A percentile compares a stretch with the other conserved stretches of the same genome.
Evolutionary conservation across 2,797 vertebrate species (phyloP).

Genomic region (Esox masquinongy): DNA sequence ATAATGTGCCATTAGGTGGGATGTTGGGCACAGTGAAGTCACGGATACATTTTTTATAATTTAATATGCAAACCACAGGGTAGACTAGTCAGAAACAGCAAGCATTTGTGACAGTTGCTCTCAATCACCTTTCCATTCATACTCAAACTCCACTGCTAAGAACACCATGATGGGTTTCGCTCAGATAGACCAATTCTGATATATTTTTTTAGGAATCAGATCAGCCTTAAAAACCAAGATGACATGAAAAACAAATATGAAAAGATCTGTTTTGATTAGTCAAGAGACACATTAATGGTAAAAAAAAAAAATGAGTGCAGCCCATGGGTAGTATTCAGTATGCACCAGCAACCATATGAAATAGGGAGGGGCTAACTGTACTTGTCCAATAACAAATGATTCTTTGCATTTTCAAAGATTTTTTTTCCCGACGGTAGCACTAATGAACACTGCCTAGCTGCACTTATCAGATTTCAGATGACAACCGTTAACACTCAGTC

Average conservation of each 20-base stretch:
- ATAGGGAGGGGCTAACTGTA: background rate
- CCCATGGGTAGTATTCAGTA: background rate
- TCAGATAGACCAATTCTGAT: background rate
- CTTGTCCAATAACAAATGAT: background rate
- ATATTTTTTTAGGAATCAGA: too few relatives aligned
- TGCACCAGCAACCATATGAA: background rate
- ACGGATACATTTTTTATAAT: background rate
- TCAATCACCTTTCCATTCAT: background rate
- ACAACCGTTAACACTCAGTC: background rate
- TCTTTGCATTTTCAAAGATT: background rate
- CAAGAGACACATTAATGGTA: too few relatives aligned
- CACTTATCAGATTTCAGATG: background rate
- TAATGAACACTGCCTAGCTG: background rate
- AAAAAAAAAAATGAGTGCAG: too few relatives aligned
- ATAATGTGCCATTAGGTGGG: slow-evolving; percentile 41
- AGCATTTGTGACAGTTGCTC: background rate
- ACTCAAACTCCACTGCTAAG: too few relatives aligned
- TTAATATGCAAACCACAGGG: background rate
- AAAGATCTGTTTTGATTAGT: too few relatives aligned
- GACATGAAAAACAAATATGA: too few relatives aligned
- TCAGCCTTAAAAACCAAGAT: too few relatives aligned
- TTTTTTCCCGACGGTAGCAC: background rate
- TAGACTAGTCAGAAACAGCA: background rate
- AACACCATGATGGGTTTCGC: background rate
- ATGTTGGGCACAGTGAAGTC: slow-evolving; percentile 14